Base-by-base conservation (phyloP, 1,140 invertebrate species). In the Pseudomyrmex pallidus region DNA sequence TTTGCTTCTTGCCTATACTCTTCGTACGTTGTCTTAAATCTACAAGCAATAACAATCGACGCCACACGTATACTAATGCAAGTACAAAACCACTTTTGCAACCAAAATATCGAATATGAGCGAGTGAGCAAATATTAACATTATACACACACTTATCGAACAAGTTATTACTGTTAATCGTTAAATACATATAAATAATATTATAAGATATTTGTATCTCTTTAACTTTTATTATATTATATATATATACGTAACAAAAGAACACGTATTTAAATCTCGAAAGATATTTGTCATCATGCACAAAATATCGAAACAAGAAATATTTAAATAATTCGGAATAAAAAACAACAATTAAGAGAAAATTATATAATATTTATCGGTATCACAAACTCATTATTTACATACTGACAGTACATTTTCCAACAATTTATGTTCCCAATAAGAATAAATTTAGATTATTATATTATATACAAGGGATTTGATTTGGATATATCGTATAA, bases 81-180 rank as follows among this genome's bases (percentile, higher is more conserved):
- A 25, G 15, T 72, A 50, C 48, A 72, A 72, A 72, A 61, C 70
- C 63, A n/a, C 12, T 52, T 64, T 66, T 78, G 48, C 46, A n/a
- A 4, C 46, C 54, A 54, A 72, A 61, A 70, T 68, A 52, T 13
- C 20, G 48, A 67, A 67, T 0, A 63, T 12, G 63, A 77, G 63
- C 52, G 10, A 25, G 12, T 70, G 76, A 80, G 66, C 76, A 80
- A 72, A 25, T 80, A 68, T 50, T 25, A 70, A 80, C 20, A 10
- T 25, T 57, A 56, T 7, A 22, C 44, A 20, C 57, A 25, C 9
- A 59, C 4, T 22, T 59, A 52, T 15, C 54, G 12, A 72, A 80
- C 56, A 70, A 66, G 46, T 63, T 54, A 2, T 54, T 68, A 17
- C 8, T 46, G 7, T 78, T 25, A 25, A 50, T 25, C 3, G 12